Percentiles rank a stretch among this genome's conserved stretches.
phyloP scores from a whole-genome alignment of 2,888 invertebrate genomes.

The Cryptocephalus primarius region DNA sequence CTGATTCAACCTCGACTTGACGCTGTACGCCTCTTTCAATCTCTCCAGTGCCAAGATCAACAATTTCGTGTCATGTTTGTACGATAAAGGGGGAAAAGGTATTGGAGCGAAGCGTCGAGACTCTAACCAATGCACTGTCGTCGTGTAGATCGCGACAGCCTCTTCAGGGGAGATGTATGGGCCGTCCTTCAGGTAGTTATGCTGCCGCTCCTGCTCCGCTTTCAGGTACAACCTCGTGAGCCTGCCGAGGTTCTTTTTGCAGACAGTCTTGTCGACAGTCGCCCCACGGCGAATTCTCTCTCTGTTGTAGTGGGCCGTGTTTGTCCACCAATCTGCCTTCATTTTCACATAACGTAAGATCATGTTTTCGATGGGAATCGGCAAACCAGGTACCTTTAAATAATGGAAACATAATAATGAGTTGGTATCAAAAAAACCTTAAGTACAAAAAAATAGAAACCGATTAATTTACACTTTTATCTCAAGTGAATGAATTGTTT shows the following conservation, averaged over 20 bases:
- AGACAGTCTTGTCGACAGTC: slow-evolving; percentile 99
- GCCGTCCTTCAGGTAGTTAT: slow-evolving; percentile 98
- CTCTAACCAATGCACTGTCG: slow-evolving; percentile 99
- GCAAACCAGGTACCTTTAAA: slow-evolving; percentile 81
- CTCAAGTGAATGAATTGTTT: neutral
- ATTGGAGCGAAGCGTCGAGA: slow-evolving; percentile 97
- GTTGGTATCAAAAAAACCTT: neutral
- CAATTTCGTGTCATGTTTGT: slow-evolving; percentile 98
- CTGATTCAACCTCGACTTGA: slow-evolving; percentile 94
- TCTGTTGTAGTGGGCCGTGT: slow-evolving; percentile 98
- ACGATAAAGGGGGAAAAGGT: slow-evolving; percentile 97
- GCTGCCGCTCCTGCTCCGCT: slow-evolving; percentile 97
- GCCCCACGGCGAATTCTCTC: slow-evolving; percentile 98
- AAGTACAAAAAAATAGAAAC: too few relatives aligned
- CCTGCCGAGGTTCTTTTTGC: slow-evolving; percentile 99
- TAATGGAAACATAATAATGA: neutral
- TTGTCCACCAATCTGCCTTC: slow-evolving; percentile 99
- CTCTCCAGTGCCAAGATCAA: slow-evolving; percentile 93
- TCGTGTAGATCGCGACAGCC: slow-evolving; percentile 99
- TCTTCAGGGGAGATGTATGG: slow-evolving; percentile 99
- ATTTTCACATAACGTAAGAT: slow-evolving; percentile 98
- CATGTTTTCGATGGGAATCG: slow-evolving; percentile 99
- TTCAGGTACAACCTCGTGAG: slow-evolving; percentile 93
- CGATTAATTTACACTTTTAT: neutral
- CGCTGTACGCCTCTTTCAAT: slow-evolving; percentile 94